Percentiles rank a stretch among this genome's conserved stretches.
Evolutionary conservation across 1,140 invertebrate genomes (phyloP).

Genomic region (Calephelis nemesis): DNA sequence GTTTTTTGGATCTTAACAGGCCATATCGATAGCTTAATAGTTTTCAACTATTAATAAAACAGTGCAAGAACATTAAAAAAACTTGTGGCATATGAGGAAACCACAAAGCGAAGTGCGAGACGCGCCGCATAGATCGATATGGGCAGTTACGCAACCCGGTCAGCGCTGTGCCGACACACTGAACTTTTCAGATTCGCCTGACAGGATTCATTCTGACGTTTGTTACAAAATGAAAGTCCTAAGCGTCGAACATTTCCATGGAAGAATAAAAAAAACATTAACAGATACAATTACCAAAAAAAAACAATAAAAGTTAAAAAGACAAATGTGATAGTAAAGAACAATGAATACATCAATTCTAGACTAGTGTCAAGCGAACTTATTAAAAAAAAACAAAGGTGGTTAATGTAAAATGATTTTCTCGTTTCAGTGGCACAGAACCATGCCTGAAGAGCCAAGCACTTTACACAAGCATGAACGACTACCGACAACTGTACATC

Average conservation of each 20-base stretch:
- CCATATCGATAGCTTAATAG: too few relatives aligned
- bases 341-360: background rate
- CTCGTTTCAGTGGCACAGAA: slow-evolving; percentile 3
- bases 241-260: background rate
- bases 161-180: slow-evolving; percentile 52
- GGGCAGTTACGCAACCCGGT: slow-evolving; percentile 69
- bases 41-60: background rate
- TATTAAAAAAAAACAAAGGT: slow-evolving; percentile 18
- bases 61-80: background rate
- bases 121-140: slow-evolving; percentile 68
- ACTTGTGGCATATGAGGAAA: slow-evolving; percentile 40
- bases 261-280: background rate
- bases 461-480: slow-evolving; percentile 44
- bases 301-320: background rate
- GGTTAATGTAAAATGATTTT: slow-evolving; percentile 23
- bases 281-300: background rate
- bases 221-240: too few relatives aligned
- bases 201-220: background rate
- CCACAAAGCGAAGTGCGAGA: slow-evolving; percentile 50
- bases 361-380: background rate
- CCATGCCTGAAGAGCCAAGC: slow-evolving; percentile 42
- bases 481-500: slow-evolving; percentile 12
- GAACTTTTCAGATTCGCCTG: slow-evolving; percentile 36
- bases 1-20: too few relatives aligned
- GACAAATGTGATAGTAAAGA: background rate